These are phyloP conservation scores for Drosophila diplacantha DNA, from an alignment of 2,888 invertebrate species.

Conservation along the genomic window DNA sequence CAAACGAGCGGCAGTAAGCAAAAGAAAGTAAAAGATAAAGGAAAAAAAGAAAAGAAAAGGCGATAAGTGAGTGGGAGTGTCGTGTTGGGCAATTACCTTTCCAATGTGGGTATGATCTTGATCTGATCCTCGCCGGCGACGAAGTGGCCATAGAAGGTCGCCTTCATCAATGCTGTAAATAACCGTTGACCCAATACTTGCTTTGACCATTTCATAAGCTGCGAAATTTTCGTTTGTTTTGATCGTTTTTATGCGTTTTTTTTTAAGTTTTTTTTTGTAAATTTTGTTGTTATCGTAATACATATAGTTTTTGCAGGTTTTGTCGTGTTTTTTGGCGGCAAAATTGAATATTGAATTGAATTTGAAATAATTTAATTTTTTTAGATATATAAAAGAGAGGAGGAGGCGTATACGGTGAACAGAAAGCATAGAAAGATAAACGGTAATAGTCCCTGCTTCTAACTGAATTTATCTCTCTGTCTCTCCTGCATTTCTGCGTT, in stretches of 20 bases:
- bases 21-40: constrained; percentile 35
- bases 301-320: constrained; percentile 1
- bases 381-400: neutral
- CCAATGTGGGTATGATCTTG: constrained; percentile 90
- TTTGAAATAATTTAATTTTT: constrained; percentile 13
- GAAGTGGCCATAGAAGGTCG: constrained; percentile 99
- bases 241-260: constrained; percentile 32
- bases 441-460: neutral
- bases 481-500: neutral
- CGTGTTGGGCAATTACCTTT: constrained; percentile 80
- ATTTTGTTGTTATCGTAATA: constrained; percentile 7
- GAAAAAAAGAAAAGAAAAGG: constrained; percentile 60
- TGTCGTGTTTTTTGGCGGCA: constrained; percentile 10
- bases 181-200: constrained; percentile 87
- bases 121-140: constrained; percentile 97
- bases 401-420: neutral
- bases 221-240: constrained; percentile 62
- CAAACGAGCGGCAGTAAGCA: constrained; percentile 29
- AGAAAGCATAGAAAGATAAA: constrained; percentile 9
- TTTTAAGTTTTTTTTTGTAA: neutral
- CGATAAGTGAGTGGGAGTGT: constrained; percentile 52
- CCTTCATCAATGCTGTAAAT: constrained; percentile 92
- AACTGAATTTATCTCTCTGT: constrained; percentile 6
- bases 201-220: constrained; percentile 91
- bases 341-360: constrained; percentile 14